phyloP scores from a whole-genome alignment of 2,113 vertebrate genomes.

The Carollia perspicillata region DNA sequence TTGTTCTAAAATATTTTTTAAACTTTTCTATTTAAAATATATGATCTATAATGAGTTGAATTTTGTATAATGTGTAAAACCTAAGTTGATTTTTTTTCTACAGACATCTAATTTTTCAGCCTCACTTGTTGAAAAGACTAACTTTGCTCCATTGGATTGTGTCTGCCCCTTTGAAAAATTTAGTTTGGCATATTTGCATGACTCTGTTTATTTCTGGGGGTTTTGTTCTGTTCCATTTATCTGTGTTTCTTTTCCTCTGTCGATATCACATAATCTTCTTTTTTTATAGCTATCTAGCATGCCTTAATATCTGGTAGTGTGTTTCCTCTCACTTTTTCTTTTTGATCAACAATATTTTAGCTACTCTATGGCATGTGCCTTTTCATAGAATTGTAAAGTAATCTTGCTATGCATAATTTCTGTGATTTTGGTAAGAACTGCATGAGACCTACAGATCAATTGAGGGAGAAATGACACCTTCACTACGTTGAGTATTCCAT shows the following conservation, averaged over 20 bases:
- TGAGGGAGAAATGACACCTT: not conserved
- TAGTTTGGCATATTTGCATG: not conserved
- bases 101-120: not conserved
- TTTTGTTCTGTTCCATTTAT: not conserved
- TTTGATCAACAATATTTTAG: not conserved
- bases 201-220: not conserved
- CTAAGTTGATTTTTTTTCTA: not conserved
- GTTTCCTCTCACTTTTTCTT: not conserved
- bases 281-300: not conserved
- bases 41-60: not conserved
- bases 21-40: not conserved
- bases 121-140: not conserved
- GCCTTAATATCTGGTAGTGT: not conserved
- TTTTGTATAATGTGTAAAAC: not conserved
- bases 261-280: not conserved
- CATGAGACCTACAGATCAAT: not conserved
- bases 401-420: not conserved
- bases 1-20: not conserved
- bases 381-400: not conserved
- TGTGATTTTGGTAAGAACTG: not conserved
- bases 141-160: not conserved
- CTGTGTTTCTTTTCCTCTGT: not conserved
- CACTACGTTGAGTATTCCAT: not conserved
- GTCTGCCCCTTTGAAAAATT: not conserved
- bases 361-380: not conserved